A percentile compares a stretch with the other conserved stretches of the same genome.
Evolutionary conservation across 2,113 vertebrate species (phyloP).

Genomic region (Anarhynchus alexandrinus): DNA sequence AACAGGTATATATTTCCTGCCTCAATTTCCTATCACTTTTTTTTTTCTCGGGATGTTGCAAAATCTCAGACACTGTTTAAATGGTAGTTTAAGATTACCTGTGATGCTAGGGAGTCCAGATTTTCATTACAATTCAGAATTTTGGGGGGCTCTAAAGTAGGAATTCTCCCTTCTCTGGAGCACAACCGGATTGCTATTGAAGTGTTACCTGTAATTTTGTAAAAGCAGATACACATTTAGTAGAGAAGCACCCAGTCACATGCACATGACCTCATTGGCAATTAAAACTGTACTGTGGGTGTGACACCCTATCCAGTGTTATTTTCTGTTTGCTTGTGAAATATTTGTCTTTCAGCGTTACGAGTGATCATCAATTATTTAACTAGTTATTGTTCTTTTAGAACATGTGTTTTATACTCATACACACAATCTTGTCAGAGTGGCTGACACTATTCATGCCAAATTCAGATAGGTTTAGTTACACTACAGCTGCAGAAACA

Average conservation of each 20-base stretch:
- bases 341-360: not conserved
- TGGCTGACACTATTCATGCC: not conserved
- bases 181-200: not conserved
- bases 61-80: not conserved
- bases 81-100: not conserved
- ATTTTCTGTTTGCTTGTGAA: not conserved
- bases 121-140: slow-evolving; percentile 19
- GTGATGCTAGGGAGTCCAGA: not conserved
- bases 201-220: not conserved
- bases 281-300: not conserved
- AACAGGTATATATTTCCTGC: not conserved
- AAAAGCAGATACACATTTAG: not conserved
- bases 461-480: not conserved
- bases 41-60: not conserved
- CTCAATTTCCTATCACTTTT: not conserved
- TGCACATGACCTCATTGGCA: not conserved
- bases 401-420: not conserved
- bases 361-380: not conserved
- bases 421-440: not conserved
- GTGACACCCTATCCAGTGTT: not conserved
- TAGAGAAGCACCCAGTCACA: not conserved
- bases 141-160: not conserved
- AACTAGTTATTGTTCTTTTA: not conserved
- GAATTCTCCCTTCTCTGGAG: not conserved
- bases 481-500: not conserved